Conservation (phyloP, 2,113 vertebrate species). For the Aspidoscelis tigris region DNA sequence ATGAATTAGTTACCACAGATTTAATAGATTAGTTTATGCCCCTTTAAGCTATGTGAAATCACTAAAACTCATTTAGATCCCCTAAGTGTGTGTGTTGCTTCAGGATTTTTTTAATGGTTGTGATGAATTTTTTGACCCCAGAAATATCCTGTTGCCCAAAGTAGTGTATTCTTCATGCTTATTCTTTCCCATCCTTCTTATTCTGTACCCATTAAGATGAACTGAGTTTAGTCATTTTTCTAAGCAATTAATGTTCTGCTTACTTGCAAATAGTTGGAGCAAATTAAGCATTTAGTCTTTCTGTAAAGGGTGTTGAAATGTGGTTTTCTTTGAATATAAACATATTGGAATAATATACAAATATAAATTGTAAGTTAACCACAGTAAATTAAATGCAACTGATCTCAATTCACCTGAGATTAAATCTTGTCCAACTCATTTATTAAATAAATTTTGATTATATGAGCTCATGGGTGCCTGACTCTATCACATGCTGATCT, state of each 20-base stretch:
- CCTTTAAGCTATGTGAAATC: too few species aligned
- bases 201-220: background rate
- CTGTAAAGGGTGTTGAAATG: background rate
- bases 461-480: constrained; percentile 11
- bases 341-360: constrained; percentile 13
- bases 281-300: background rate
- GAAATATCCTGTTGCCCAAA: background rate
- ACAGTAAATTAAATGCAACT: constrained; percentile 34
- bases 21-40: too few species aligned
- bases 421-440: constrained; percentile 7
- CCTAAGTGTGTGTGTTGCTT: too few species aligned
- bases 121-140: background rate
- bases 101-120: background rate
- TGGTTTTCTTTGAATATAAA: background rate
- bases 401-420: constrained; percentile 29
- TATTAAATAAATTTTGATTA: constrained; percentile 11
- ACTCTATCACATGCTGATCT: background rate
- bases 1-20: too few species aligned
- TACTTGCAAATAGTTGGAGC: constrained; percentile 2
- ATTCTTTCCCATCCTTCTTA: background rate
- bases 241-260: background rate
- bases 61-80: too few species aligned
- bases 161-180: background rate
- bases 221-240: background rate
- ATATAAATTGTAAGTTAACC: constrained; percentile 11